Base-by-base conservation (phyloP, 2,888 invertebrate species). In the Achlya flavicornis region DNA sequence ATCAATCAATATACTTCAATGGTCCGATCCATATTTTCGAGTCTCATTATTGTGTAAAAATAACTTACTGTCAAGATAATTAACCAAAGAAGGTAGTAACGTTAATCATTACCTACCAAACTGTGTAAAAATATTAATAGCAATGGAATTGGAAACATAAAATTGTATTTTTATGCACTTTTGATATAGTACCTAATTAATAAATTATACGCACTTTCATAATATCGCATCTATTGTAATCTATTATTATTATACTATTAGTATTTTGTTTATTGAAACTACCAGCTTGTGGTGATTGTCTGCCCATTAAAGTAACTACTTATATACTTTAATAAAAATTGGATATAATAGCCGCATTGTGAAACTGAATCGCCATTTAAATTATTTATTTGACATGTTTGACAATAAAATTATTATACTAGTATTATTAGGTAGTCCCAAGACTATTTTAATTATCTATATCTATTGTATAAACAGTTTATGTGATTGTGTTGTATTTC, bases 401-500 rank as follows among this genome's bases (percentile, higher is more conserved):
- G 92, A 92, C 92, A 92, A 92, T 92, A 92, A 92, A 89, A 81
- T 84, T 81, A 87, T 82, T 86, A 81, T 86, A 86, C 82, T 90
- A 91, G 88, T 91, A 90, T 90, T 86, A 86, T 85, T 89, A 89
- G 86, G 83, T 87, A 87, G 87, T 85, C 80, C 79, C 82, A 84
- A 84, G 83, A 85, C 87, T 87, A 84, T 80, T 84, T 83, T 53
- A 53, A 53, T 53, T 86, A 83, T 81, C 79, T 85, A 79, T 81
- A 76, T 74, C 74, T 86, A 86, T 84, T 86, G 83, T 86, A 81
- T 86, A 85, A 84, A 87, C 83, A 74, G 81, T 87, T 88, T 81
- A 86, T 86, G 88, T 91, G 86, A 90, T 90, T 91, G 90, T 92
- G 92, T 91, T 90, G 87, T 92, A 90, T 85, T 89, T 86, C 83